Base-by-base conservation (phyloP, 1,140 invertebrate genomes). In the Dreissena polymorpha region DNA sequence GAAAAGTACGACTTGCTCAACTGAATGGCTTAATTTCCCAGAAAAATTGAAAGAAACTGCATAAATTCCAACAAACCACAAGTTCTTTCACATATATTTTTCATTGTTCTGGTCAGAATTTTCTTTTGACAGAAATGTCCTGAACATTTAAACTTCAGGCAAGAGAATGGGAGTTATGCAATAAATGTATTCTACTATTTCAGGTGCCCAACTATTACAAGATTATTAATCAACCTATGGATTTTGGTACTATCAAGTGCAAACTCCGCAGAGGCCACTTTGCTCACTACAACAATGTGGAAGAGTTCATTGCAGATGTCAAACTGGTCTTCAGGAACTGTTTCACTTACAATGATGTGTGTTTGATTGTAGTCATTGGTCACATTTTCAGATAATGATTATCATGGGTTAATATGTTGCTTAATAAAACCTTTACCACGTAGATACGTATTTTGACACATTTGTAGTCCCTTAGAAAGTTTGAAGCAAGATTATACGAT, bases 271-370 rank as follows among this genome's bases (percentile, higher is more conserved):
- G 95, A 79, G 94, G 94, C 85, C 94, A 94, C 89, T 94, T 94
- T 63, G 94, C 95, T 89, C 95, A 96, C 91, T 98, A 98, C 92
- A 94, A 95, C 85, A 94, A 95, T 88, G 94, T 97, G 67, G 94
- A 95, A 86, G 95, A 96, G 86, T 96, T 98, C 90, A 94, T 98
- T 70, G 93, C 94, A 65, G 97, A 98, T 93, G 95, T 97, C 72
- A 95, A 96, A 82, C 94, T 97, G 83, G 96, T 98, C 91, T 98
- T 98, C 93, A 95, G 95, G 91, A 98, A 98, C 93, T 97, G 97
- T 72, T 96, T 96, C 91, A 94, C 94, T 18, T 97, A 95, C 91
- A 97, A 98, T 94, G 93, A 95, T 88, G 97, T 97, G 94, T 95
- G 95, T 65, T 39, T 39, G 53, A 21, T 0, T 3, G 21, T 39